Evolutionary conservation across 2,888 invertebrate species (phyloP), one percentile per base, ranked within the genome.

Genomic region (Ceriagrion tenellum): DNA sequence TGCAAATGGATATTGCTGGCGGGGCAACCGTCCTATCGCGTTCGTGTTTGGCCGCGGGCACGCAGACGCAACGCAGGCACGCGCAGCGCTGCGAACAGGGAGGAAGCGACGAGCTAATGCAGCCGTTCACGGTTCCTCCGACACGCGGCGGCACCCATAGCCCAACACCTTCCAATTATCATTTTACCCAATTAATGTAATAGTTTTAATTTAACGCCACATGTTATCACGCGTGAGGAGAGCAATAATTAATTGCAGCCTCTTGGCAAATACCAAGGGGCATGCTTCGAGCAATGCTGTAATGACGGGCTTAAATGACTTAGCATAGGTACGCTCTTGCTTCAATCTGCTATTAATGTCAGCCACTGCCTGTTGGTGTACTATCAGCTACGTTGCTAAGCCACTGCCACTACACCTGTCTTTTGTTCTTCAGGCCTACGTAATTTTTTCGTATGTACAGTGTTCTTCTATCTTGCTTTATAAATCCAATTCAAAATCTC

Each of bases 131-230:
- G 69, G 69, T n/a, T n/a, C 69, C n/a, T 69, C 69, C 69, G 69
- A 69, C 69, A 8, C 47, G 8, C 47, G 47, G 47, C 47, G n/a
- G 69, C 26, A 69, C 47, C 69, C 12, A 26, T n/a, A 69, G 69
- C 69, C 69, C n/a, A 69, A 69, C 69, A 69, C 69, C 69, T 69
- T 69, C 69, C 26, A 69, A 69, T 69, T 69, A 69, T 69, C 69
- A 69, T 69, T 69, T n/a, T 69, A 69, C 69, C 69, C 69, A 69
- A 69, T 69, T 69, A 69, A 69, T 69, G 69, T 69, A 69, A 69
- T 69, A 69, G 69, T 69, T 26, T 69, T 69, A 69, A 69, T 69
- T 69, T 69, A 69, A 69, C 69, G 69, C 69, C 69, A 69, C 26
- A 69, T 69, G 69, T 69, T 69, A 69, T 69, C 69, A 69, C 69